Base-by-base conservation (phyloP, 2,797 vertebrate species). In the Megaceryle alcyon region DNA sequence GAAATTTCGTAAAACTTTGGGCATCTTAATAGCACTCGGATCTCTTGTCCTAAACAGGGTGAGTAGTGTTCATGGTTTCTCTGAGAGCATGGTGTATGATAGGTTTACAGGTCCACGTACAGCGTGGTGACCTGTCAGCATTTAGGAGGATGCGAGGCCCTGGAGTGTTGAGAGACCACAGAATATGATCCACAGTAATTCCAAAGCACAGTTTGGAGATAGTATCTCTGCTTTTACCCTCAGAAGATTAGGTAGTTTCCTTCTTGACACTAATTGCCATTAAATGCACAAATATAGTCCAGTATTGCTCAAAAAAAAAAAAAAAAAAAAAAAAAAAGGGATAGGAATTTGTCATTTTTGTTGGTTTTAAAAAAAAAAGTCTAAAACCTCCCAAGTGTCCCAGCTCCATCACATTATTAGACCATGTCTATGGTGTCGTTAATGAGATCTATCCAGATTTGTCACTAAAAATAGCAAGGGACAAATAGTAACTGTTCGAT, bases 361-460 rank as follows among this genome's bases (percentile, higher is more conserved):
- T 93, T 81, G 21, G 33, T 64, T 93, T 84, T 66, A 72, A 84
- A 84, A 95, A 84, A 29, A 39, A 10, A 44, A 23, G 21, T 12
- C 39, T 64, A 66, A 90, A 89, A 69, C 63, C 88, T 93, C 97
- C 85, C 90, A 84, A 1, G 6, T 92, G 71, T 84, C 73, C 73
- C 86, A 92, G 78, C 91, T 87, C 96, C 80, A 95, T 97, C 88
- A 82, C 92, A 92, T 91, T 94, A 83, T 92, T 88, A 92, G 87
- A 88, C 92, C 64, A 48, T 37, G 78, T 86, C 91, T 84, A 26
- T 22, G 9, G 49, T 2, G 39, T 49, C 4, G 29, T 92, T 97
- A 93, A 96, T 83, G 94, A 97, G 96, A 91, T 90, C 86, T 78
- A 48, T 76, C 81, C 92, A 83, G 95, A 82, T 97, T 89, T 95